Conservation (phyloP, 2,113 vertebrate genomes). For the Cochlearius cochlearius region DNA sequence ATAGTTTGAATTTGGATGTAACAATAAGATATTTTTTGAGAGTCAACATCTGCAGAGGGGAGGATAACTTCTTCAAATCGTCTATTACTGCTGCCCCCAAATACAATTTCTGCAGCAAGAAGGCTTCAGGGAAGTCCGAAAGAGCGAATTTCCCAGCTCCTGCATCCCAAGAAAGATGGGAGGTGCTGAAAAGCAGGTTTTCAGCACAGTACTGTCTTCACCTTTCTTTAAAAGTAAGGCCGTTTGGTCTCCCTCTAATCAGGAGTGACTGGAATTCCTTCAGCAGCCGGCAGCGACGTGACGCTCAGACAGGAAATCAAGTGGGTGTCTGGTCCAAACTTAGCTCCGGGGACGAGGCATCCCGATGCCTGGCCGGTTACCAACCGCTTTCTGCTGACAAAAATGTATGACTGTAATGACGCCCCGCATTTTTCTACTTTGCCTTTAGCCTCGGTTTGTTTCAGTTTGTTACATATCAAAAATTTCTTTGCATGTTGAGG, state of each 20-base stretch:
- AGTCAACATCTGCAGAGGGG: neutral
- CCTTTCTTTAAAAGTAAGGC: neutral
- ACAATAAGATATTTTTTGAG: neutral
- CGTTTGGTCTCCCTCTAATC: neutral
- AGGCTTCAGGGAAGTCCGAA: neutral
- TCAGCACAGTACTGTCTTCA: neutral
- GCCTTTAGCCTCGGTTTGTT: constrained; percentile 13
- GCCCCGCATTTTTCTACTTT: neutral
- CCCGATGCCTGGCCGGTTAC: neutral
- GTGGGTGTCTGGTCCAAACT: constrained; percentile 28
- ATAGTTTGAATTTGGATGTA: neutral
- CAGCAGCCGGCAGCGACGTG: neutral
- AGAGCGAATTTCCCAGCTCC: neutral
- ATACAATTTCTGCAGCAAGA: neutral
- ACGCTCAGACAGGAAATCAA: constrained; percentile 10
- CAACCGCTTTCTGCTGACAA: neutral
- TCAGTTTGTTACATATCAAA: neutral
- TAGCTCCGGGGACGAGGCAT: constrained; percentile 3
- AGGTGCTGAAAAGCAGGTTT: neutral
- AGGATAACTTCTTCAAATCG: neutral
- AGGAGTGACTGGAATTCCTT: constrained; percentile 12
- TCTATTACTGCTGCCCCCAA: neutral
- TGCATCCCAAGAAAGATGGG: neutral
- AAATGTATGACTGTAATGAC: neutral
- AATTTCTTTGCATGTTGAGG: neutral